phyloP scores from a whole-genome alignment of 2,113 vertebrate species.

The Pseudorhombus dupliciocellatus region DNA sequence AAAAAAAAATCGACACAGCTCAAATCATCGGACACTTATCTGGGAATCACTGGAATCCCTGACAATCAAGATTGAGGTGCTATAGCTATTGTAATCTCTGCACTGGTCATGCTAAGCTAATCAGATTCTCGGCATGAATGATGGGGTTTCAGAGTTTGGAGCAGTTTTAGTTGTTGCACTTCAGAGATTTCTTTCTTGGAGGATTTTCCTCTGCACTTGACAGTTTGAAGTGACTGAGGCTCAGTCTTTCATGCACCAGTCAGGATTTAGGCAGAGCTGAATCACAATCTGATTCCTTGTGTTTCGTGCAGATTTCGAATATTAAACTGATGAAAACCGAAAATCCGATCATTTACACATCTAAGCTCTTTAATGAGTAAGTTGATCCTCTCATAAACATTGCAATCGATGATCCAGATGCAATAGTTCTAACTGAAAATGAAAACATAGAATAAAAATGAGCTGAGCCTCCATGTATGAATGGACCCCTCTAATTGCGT shows the following conservation, averaged over 20 bases:
- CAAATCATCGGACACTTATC: neutral
- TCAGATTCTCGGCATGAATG: neutral
- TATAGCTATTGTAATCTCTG: neutral
- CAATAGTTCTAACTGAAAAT: neutral
- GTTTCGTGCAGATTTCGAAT: neutral
- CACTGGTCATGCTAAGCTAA: neutral
- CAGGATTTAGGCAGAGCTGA: neutral
- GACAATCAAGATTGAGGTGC: neutral
- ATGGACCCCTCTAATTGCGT: constrained; percentile 21
- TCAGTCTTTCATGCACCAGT: neutral
- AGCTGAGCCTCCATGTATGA: constrained; percentile 16
- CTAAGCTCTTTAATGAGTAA: neutral
- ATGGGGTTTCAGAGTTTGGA: neutral
- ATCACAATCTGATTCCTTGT: constrained; percentile 1
- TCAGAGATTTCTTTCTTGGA: neutral
- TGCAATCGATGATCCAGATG: constrained; percentile 10
- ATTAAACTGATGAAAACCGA: neutral
- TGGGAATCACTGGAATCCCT: neutral
- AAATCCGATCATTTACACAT: neutral
- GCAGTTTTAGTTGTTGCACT: neutral
- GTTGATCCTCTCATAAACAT: neutral
- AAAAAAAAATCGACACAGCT: constrained; percentile 2
- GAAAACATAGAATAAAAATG: constrained; percentile 21
- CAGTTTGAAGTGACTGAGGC: neutral
- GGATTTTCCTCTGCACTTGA: neutral